phyloP scores from a whole-genome alignment of 2,113 vertebrate genomes.

The Sarotherodon lohbergeri region DNA sequence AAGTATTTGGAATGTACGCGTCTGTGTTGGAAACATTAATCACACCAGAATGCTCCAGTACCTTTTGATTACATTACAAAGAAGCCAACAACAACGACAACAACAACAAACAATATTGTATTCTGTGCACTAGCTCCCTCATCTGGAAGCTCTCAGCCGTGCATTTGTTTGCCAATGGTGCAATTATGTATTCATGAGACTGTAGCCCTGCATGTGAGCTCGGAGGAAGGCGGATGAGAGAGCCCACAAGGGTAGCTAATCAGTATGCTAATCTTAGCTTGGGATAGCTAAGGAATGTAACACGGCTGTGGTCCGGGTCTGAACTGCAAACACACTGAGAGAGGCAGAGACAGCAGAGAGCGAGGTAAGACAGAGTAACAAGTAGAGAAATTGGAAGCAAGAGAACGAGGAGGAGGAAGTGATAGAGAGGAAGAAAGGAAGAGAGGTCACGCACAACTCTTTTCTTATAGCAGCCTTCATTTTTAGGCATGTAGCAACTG shows the following conservation, averaged over 20 bases:
- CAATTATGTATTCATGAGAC: constrained; percentile 53
- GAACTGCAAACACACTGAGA: not conserved
- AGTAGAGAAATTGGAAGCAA: not conserved
- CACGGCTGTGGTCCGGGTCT: not conserved
- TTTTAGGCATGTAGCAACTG: not conserved
- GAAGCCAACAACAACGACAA: not conserved
- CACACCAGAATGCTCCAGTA: constrained; percentile 34
- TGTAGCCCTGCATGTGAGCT: constrained; percentile 16
- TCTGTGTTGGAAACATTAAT: constrained; percentile 23
- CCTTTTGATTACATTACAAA: constrained; percentile 43
- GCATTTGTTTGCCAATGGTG: constrained; percentile 50
- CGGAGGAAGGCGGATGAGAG: constrained; percentile 5
- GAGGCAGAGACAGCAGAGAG: not conserved
- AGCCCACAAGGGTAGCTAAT: constrained; percentile 51
- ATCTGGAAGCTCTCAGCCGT: constrained; percentile 79
- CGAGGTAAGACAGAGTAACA: not conserved
- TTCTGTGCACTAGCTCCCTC: constrained; percentile 84
- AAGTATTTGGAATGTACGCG: not conserved
- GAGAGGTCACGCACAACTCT: not conserved
- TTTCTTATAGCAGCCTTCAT: not conserved
- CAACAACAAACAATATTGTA: not conserved
- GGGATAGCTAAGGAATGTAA: constrained; percentile 31
- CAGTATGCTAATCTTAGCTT: constrained; percentile 63
- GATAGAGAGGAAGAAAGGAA: not conserved
- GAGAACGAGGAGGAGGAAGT: not conserved